Percentiles rank a stretch among this genome's conserved stretches.
Evolutionary conservation across 2,113 vertebrate genomes (phyloP).

Genomic region (Oplegnathus fasciatus): DNA sequence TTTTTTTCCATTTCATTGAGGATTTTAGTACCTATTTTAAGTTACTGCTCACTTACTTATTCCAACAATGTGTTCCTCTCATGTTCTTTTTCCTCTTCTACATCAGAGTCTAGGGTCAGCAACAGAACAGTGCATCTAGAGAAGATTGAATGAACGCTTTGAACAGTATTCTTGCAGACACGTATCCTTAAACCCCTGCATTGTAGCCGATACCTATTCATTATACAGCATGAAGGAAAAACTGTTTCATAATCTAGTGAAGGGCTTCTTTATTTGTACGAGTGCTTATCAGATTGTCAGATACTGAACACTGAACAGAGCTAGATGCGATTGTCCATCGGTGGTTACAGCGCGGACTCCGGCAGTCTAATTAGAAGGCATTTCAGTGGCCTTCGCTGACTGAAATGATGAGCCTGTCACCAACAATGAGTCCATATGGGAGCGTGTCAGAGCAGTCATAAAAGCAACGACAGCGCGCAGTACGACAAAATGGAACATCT

Average conservation of each 20-base stretch:
- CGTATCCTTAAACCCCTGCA: neutral
- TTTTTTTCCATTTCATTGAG: neutral
- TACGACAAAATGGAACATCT: constrained; percentile 63
- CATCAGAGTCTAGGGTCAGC: constrained; percentile 10
- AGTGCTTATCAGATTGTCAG: constrained; percentile 3
- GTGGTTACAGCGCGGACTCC: neutral
- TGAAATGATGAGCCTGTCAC: constrained; percentile 52
- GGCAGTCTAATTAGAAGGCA: constrained; percentile 39
- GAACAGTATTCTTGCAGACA: neutral
- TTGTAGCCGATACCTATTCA: neutral
- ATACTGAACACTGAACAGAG: neutral
- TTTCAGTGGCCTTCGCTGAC: constrained; percentile 36
- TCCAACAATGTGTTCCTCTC: neutral
- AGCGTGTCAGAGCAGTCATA: constrained; percentile 36
- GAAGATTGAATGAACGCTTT: neutral
- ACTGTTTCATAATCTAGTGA: neutral
- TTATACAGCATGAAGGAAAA: neutral
- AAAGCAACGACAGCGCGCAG: constrained; percentile 40
- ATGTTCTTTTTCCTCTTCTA: too few relatives aligned
- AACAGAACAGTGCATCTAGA: neutral
- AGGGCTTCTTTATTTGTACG: neutral
- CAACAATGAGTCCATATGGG: constrained; percentile 38
- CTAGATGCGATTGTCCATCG: constrained; percentile 23
- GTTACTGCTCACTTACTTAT: neutral
- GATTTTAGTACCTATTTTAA: neutral